Evolutionary conservation across 1,140 invertebrate genomes (phyloP).

Genomic region (Triops cancriformis): DNA sequence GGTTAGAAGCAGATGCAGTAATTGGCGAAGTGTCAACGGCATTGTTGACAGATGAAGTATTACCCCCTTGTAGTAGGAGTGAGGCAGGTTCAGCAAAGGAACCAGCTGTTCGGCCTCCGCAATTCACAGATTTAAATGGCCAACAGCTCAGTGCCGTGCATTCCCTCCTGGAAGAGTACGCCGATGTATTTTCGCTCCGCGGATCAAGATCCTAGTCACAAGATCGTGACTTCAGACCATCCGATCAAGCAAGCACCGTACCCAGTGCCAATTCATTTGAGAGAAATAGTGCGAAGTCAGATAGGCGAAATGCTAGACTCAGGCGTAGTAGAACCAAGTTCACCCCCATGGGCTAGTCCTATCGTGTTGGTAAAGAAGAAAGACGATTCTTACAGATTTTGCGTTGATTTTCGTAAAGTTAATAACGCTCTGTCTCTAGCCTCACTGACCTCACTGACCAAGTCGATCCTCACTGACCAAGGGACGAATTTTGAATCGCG

Average conservation of each 20-base stretch:
- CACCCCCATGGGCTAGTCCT: conserved; percentile 32
- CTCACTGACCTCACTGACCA: too few relatives aligned
- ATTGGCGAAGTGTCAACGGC: background rate
- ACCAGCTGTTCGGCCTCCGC: background rate
- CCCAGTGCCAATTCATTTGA: background rate
- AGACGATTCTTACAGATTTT: too few relatives aligned
- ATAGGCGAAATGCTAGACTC: background rate
- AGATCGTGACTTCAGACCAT: background rate
- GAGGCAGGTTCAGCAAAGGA: background rate
- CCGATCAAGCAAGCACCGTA: background rate
- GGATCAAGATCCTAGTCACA: background rate
- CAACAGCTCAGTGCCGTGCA: background rate
- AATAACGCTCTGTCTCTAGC: too few relatives aligned
- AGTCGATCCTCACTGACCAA: too few relatives aligned
- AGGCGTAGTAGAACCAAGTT: background rate
- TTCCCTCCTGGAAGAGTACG: background rate
- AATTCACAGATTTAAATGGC: background rate
- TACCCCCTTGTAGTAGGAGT: background rate
- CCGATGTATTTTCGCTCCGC: background rate
- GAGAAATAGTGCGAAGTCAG: background rate
- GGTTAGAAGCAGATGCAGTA: background rate
- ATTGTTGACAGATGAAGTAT: background rate
- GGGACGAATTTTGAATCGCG: too few relatives aligned
- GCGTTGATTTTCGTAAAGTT: too few relatives aligned
- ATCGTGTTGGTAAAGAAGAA: conserved; percentile 38